phyloP scores from a whole-genome alignment of 2,888 invertebrate genomes.

The Miltochrista miniata region DNA sequence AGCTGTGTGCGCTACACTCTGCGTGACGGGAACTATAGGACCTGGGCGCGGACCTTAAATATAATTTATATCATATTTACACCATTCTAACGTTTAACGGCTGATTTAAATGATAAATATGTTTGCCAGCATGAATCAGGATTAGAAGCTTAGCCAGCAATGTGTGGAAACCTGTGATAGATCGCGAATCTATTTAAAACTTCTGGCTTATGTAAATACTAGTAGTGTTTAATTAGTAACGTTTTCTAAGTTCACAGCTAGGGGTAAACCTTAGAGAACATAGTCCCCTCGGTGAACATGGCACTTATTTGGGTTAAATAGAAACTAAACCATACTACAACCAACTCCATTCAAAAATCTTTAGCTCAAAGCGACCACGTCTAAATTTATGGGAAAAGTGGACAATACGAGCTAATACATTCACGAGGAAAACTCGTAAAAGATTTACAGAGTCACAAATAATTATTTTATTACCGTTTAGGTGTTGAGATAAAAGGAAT shows the following conservation, averaged over 20 bases:
- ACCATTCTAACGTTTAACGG: slow-evolving; percentile 14
- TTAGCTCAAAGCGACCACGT: neutral
- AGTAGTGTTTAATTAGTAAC: slow-evolving; percentile 1
- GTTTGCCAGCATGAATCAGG: slow-evolving; percentile 24
- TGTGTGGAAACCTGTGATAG: slow-evolving; percentile 1
- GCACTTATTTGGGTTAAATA: neutral
- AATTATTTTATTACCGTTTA: neutral
- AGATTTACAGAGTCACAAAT: neutral
- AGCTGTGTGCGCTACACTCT: neutral
- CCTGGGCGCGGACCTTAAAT: slow-evolving; percentile 12
- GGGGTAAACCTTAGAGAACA: neutral
- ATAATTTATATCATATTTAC: slow-evolving; percentile 32
- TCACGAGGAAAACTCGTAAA: neutral
- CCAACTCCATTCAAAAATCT: neutral
- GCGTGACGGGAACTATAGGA: neutral
- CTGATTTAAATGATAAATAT: slow-evolving; percentile 20
- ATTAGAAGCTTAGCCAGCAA: slow-evolving; percentile 9
- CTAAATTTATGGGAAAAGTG: neutral
- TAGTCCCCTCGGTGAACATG: neutral
- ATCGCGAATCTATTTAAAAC: neutral
- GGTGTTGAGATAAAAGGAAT: neutral
- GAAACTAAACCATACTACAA: neutral
- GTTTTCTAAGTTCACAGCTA: neutral
- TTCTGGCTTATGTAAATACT: slow-evolving; percentile 4
- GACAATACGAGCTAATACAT: neutral